Evolutionary conservation across 2,797 vertebrate genomes (phyloP).

Genomic region (Florisuga fusca): DNA sequence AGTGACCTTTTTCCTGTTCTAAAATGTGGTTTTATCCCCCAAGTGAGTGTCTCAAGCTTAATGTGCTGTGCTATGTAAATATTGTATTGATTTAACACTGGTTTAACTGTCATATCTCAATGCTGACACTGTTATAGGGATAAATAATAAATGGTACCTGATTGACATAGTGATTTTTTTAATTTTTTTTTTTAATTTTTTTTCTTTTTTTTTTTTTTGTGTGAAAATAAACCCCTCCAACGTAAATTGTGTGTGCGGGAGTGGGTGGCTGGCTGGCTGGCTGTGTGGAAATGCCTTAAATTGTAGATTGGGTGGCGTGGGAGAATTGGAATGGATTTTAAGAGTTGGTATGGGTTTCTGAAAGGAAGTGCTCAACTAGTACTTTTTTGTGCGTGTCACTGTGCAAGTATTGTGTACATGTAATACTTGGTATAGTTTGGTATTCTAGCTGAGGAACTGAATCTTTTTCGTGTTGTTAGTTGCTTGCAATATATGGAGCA

Average conservation of each 20-base stretch:
- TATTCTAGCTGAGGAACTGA: slow-evolving; percentile 69
- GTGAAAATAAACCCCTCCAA: slow-evolving; percentile 75
- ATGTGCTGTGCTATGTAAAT: slow-evolving; percentile 90
- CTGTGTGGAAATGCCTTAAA: slow-evolving; percentile 88
- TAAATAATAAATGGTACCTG: slow-evolving; percentile 81
- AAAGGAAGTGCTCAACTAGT: slow-evolving; percentile 70
- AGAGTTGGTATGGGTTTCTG: slow-evolving; percentile 73
- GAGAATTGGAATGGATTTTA: slow-evolving; percentile 87
- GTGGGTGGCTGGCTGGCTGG: slow-evolving; percentile 63
- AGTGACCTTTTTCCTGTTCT: slow-evolving; percentile 83
- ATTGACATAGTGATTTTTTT: slow-evolving; percentile 71
- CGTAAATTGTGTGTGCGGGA: slow-evolving; percentile 80
- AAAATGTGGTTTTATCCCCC: slow-evolving; percentile 83
- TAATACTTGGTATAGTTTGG: slow-evolving; percentile 68
- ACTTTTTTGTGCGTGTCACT: slow-evolving; percentile 68
- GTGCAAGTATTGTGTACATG: slow-evolving; percentile 72
- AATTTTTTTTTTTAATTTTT: background rate
- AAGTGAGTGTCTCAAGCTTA: slow-evolving; percentile 82
- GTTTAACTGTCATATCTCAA: slow-evolving; percentile 84
- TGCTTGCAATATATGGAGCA: slow-evolving; percentile 71
- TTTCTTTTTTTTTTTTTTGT: no score
- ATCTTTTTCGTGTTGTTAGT: slow-evolving; percentile 54
- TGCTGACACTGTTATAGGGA: slow-evolving; percentile 85
- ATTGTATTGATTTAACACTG: slow-evolving; percentile 91
- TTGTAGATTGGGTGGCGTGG: slow-evolving; percentile 78